Evolutionary conservation across 2,113 vertebrate species (phyloP), one percentile per base, ranked within the genome.

Genomic region (Callorhinus ursinus): DNA sequence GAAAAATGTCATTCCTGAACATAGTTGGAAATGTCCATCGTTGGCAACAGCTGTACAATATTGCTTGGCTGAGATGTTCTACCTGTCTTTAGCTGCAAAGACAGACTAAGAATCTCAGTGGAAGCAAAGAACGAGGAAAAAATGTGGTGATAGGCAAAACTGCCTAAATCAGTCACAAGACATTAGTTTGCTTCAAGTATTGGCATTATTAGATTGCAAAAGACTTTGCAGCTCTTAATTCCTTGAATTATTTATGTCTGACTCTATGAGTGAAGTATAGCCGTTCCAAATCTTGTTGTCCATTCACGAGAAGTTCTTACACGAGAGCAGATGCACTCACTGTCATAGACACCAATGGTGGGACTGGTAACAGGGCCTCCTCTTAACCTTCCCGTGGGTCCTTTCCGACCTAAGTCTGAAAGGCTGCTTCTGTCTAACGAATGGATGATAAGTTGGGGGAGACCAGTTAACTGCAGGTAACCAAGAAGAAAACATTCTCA

Each of bases 401-500:
- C 22, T 87, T 51, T 92, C 42, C 59, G 51, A 42, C 46, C 31
- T 83, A 36, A 49, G 2, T 93, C 88, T 76, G 33, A 87, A 77
- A 95, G 26, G 28, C 49, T 84, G 53, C 33, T 82, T 63, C 67
- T 8, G 46, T 79, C n/a, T 92, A 94, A 84, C 51, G 49, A 79
- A 92, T 18, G 46, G 49, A 83, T 71, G 67, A 46, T 49, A 81
- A 16, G 5, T 3, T 67, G 18, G 71, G 55, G 76, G 93, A 94
- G 69, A 72, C 24, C 49, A 72, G 49, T n/a, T 74, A 63, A 86
- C 39, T 67, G 14, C 42, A 98, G 96, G 96, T 96, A 98, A 89
- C n/a, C 49, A 69, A 83, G 65, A 76, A 92, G 76, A 97, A 97
- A 89, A 77, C 13, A 14, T 81, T 57, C 90, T 97, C 94, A 74